Conservation (phyloP, 1,140 invertebrate genomes). For the Sogatella furcifera region DNA sequence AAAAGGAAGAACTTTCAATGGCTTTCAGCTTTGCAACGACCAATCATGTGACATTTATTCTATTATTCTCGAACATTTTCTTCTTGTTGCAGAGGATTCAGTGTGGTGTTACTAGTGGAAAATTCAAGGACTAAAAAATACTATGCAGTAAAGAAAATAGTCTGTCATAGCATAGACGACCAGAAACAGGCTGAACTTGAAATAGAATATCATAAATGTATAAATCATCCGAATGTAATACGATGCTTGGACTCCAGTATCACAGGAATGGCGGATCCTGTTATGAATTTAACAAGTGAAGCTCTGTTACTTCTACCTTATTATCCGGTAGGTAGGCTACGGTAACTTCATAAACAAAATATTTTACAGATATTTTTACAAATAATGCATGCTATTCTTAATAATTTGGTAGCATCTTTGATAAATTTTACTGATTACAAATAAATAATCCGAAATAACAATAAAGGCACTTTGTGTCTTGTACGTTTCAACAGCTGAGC, state of each 20-base stretch:
- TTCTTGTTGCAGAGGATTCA: slow-evolving; percentile 61
- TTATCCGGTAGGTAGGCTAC: slow-evolving; percentile 48
- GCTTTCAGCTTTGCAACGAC: too few species aligned
- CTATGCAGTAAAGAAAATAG: slow-evolving; percentile 73
- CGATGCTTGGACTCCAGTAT: slow-evolving; percentile 59
- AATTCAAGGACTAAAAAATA: slow-evolving; percentile 54
- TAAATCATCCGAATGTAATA: slow-evolving; percentile 69
- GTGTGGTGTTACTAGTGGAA: slow-evolving; percentile 67
- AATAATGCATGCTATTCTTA: too few species aligned
- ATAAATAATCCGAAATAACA: too few species aligned
- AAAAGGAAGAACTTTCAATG: too few species aligned
- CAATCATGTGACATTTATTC: slow-evolving; percentile 8
- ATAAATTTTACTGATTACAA: too few species aligned
- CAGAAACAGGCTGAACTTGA: slow-evolving; percentile 61
- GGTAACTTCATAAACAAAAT: too few species aligned
- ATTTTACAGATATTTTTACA: too few species aligned
- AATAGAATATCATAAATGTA: slow-evolving; percentile 57
- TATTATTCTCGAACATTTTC: neutral
- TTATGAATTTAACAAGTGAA: slow-evolving; percentile 57
- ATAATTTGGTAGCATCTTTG: too few species aligned
- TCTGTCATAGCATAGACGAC: slow-evolving; percentile 69
- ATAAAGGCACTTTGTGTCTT: too few species aligned
- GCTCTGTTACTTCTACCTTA: slow-evolving; percentile 68
- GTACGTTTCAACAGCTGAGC: too few species aligned
- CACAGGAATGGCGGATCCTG: slow-evolving; percentile 48